Percentiles rank a stretch among this genome's conserved stretches.
These are phyloP conservation scores for Seira musarum DNA, from an alignment of 2,888 invertebrate genomes.

Conservation along the genomic window DNA sequence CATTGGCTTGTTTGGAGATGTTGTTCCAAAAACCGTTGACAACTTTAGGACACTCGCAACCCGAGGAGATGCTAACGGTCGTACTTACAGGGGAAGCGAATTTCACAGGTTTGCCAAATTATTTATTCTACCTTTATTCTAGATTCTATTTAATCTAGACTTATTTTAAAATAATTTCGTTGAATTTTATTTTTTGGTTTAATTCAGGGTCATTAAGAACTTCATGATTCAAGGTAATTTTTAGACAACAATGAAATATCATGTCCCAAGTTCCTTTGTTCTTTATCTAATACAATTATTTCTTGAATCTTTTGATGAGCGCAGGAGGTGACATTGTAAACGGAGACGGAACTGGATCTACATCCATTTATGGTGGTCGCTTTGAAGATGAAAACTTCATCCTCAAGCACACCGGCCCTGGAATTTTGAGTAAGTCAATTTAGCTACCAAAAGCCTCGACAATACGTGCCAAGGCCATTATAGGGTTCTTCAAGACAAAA, in stretches of 20 bases:
- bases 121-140: too few relatives aligned
- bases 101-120: constrained; percentile 79
- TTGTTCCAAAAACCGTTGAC: constrained; percentile 89
- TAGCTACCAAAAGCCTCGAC: too few relatives aligned
- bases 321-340: constrained; percentile 88
- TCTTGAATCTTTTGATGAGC: background rate
- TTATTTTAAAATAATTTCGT: too few relatives aligned
- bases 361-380: constrained; percentile 87
- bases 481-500: too few relatives aligned
- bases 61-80: constrained; percentile 76
- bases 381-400: constrained; percentile 91
- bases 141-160: too few relatives aligned
- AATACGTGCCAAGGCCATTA: too few relatives aligned
- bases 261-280: background rate
- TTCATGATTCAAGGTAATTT: constrained; percentile 95
- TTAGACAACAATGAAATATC: background rate
- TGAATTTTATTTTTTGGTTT: too few relatives aligned
- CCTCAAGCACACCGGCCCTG: constrained; percentile 85
- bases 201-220: constrained; percentile 85
- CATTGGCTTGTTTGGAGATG: constrained; percentile 94
- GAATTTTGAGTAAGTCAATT: constrained; percentile 84
- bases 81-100: constrained; percentile 84
- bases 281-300: background rate
- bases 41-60: constrained; percentile 90
- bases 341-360: constrained; percentile 86